Conservation (phyloP, 2,888 invertebrate genomes). For the Drosophila prolongata region DNA sequence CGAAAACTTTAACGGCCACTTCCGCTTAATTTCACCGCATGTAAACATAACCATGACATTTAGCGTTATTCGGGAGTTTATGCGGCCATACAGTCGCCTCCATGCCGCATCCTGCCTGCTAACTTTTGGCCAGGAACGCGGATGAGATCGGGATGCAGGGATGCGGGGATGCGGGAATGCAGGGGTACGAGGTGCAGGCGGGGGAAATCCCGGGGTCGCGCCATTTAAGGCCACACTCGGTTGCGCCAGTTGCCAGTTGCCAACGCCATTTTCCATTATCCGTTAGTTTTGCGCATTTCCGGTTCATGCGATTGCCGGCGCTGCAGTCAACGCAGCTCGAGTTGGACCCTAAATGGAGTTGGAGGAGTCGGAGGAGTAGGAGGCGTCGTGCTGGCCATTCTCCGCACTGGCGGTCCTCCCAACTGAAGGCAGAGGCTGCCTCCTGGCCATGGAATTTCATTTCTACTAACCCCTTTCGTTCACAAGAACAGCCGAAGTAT, state of each 20-base stretch:
- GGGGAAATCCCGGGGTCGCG: constrained; percentile 39
- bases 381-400: no score
- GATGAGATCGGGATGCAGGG: background rate
- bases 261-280: constrained; percentile 75
- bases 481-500: background rate
- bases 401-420: background rate
- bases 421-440: background rate
- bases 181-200: background rate
- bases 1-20: constrained; percentile 67
- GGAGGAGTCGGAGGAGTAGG: background rate
- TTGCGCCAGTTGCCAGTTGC: constrained; percentile 55
- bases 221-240: constrained; percentile 58
- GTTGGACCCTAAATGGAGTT: background rate
- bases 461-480: background rate
- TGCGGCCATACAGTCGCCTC: constrained; percentile 38
- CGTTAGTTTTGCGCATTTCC: constrained; percentile 79
- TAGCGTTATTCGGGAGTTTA: constrained; percentile 70
- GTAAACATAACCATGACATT: constrained; percentile 83
- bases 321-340: constrained; percentile 18
- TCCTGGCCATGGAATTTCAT: background rate
- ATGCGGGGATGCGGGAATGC: background rate
- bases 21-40: constrained; percentile 79
- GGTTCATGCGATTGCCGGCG: constrained; percentile 62
- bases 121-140: constrained; percentile 2
- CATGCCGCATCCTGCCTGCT: background rate